Evolutionary conservation across 2,888 invertebrate genomes (phyloP).

Genomic region (Drosophila kanekoi): DNA sequence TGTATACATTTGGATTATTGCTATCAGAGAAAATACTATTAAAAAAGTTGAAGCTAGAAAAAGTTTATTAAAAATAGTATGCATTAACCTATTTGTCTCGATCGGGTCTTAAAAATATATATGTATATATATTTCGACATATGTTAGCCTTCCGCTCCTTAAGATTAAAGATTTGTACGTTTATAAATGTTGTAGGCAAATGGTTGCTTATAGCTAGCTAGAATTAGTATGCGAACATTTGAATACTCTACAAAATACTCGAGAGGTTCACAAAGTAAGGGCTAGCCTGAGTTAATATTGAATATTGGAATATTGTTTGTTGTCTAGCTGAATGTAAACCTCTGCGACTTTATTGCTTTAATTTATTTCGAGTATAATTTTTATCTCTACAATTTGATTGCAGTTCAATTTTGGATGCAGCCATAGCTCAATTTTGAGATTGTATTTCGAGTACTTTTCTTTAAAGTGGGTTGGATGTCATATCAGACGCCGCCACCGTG

Average conservation of each 20-base stretch:
- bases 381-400: constrained; percentile 1
- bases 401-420: constrained; percentile 5
- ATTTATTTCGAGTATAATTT: constrained; percentile 18
- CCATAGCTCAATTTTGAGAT: background rate
- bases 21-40: background rate
- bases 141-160: background rate
- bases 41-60: too few species aligned
- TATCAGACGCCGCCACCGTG: constrained; percentile 32
- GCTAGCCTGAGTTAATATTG: constrained; percentile 1
- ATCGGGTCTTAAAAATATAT: background rate
- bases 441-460: too few species aligned
- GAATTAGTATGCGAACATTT: constrained; percentile 1
- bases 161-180: constrained; percentile 24
- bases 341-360: constrained; percentile 12
- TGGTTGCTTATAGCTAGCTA: constrained; percentile 10
- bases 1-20: background rate
- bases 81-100: background rate
- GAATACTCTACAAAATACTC: constrained; percentile 9
- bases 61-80: background rate
- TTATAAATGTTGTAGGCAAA: constrained; percentile 1
- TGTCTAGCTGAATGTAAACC: background rate
- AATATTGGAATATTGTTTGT: constrained; percentile 6
- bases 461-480: background rate
- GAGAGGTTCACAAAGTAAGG: background rate
- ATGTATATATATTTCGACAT: background rate